Conservation (phyloP, 2,113 vertebrate species). For the Donacobius atricapilla region DNA sequence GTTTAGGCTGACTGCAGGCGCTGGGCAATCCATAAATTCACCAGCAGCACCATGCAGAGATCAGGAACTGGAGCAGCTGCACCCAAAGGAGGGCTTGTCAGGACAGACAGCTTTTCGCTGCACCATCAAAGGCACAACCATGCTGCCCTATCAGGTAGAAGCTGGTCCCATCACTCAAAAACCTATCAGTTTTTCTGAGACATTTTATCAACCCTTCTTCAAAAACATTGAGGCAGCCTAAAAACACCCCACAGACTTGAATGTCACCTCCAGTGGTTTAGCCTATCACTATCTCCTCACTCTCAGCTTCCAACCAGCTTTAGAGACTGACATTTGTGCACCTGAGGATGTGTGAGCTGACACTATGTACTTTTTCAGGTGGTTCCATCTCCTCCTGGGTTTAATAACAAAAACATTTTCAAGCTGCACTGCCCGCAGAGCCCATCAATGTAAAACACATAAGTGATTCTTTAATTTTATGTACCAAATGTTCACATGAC, state of each 20-base stretch:
- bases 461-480: not conserved
- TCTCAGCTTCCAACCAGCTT: not conserved
- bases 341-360: not conserved
- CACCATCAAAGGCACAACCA: not conserved
- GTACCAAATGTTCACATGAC: not conserved
- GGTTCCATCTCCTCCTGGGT: not conserved
- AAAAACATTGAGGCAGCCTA: not conserved
- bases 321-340: not conserved
- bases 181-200: not conserved
- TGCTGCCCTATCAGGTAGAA: not conserved
- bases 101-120: not conserved
- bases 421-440: not conserved
- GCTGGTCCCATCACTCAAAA: not conserved
- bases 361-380: not conserved
- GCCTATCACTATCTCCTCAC: not conserved
- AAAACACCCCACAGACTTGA: not conserved
- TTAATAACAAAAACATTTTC: not conserved
- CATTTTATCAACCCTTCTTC: not conserved
- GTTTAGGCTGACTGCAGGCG: not conserved
- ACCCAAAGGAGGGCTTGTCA: fast-evolving
- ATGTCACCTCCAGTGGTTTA: not conserved
- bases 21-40: not conserved
- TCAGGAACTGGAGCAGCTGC: not conserved
- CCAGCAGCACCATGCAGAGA: not conserved
- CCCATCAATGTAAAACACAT: not conserved